phyloP scores from a whole-genome alignment of 1,140 invertebrate species.

The Ooceraea biroi region DNA sequence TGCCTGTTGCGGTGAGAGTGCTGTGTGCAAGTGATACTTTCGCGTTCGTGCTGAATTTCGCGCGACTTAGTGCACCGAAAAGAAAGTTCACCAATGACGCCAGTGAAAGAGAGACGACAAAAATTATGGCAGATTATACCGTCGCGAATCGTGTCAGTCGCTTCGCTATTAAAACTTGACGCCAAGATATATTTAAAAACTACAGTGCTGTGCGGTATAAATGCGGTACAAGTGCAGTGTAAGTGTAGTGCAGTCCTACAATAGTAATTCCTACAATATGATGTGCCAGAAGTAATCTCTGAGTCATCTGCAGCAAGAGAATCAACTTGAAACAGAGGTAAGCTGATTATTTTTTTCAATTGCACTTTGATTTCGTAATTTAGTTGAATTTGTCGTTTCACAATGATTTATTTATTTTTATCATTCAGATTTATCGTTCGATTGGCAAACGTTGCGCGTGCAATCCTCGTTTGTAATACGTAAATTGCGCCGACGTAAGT shows the following conservation, averaged over 20 bases:
- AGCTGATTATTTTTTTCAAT: neutral
- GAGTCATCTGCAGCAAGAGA: too few relatives aligned
- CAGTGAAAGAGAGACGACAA: neutral
- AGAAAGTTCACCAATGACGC: conserved; percentile 24
- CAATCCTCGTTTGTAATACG: conserved; percentile 7
- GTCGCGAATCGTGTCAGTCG: conserved; percentile 16
- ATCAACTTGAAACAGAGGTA: neutral
- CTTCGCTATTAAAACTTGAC: conserved; percentile 10
- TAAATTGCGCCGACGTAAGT: conserved; percentile 8
- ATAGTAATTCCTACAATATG: too few relatives aligned
- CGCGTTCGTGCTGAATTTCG: conserved; percentile 10
- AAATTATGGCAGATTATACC: conserved; percentile 38
- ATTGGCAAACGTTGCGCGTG: conserved; percentile 3
- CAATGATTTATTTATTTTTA: neutral
- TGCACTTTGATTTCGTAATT: too few relatives aligned
- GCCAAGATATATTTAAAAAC: neutral
- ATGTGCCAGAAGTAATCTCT: too few relatives aligned
- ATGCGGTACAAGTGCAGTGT: too few relatives aligned
- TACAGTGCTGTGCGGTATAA: neutral
- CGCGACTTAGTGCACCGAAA: conserved; percentile 15
- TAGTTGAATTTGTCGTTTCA: too few relatives aligned
- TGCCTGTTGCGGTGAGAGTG: conserved; percentile 39
- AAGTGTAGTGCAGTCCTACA: too few relatives aligned
- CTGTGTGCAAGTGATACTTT: neutral
- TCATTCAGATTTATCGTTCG: conserved; percentile 18